Percentiles rank a stretch among this genome's conserved stretches.
Conservation (phyloP, 37 sponge, comb jelly and placozoan genomes). For the Halisarca cf. caerulea region DNA sequence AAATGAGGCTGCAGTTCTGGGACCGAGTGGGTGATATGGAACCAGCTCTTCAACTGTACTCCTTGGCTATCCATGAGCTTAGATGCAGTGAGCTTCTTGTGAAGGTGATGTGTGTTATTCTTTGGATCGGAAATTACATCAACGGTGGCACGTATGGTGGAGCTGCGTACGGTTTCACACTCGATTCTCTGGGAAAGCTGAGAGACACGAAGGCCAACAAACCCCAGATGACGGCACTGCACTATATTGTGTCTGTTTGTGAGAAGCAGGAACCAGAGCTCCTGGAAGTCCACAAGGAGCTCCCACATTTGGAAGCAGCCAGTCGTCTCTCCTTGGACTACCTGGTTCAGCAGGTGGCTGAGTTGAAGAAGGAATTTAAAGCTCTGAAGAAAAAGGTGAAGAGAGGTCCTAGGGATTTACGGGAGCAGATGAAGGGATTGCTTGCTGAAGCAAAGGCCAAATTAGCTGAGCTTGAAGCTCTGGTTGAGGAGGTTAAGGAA, state of each 20-base stretch:
- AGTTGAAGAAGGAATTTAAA: conserved; percentile 58
- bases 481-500: conserved; percentile 28
- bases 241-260: conserved; percentile 75
- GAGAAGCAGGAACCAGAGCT: conserved; percentile 57
- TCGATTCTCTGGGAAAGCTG: conserved; percentile 76
- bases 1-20: conserved; percentile 59
- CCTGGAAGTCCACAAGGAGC: conserved; percentile 32
- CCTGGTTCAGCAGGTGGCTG: conserved; percentile 45
- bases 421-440: conserved; percentile 62
- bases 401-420: conserved; percentile 73
- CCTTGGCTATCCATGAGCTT: conserved; percentile 58
- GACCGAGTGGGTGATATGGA: conserved; percentile 54
- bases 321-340: conserved; percentile 67
- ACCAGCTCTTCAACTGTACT: conserved; percentile 47
- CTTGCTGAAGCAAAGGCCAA: conserved; percentile 40
- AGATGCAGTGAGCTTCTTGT: conserved; percentile 29
- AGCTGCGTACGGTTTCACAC: conserved; percentile 88
- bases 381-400: conserved; percentile 56
- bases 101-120: conserved; percentile 54
- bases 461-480: conserved; percentile 47
- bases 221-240: conserved; percentile 82
- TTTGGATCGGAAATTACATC: conserved; percentile 78
- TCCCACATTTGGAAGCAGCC: conserved; percentile 59
- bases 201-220: conserved; percentile 88
- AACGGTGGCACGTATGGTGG: conserved; percentile 79